Evolutionary conservation across 2,888 invertebrate genomes (phyloP).

Genomic region (Prenolepis imparis): DNA sequence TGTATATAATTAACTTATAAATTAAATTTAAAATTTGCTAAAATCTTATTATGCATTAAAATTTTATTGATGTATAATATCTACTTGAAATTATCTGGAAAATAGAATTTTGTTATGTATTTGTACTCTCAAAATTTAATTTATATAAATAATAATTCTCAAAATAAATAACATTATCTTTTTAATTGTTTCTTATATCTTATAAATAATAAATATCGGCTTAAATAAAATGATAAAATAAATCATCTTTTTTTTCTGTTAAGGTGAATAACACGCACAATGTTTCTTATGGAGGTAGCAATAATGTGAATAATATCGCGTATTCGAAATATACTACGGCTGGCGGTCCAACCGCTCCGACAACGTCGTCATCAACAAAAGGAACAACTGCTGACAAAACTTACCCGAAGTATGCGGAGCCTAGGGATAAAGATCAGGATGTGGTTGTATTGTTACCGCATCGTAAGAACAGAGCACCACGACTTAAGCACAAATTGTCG

Average conservation of each 20-base stretch:
- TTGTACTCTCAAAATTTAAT: background rate
- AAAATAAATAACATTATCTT: background rate
- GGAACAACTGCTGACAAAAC: slow-evolving; percentile 63
- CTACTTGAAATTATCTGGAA: background rate
- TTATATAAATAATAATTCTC: background rate
- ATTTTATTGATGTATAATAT: background rate
- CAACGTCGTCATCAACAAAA: slow-evolving; percentile 55
- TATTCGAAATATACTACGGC: slow-evolving; percentile 79
- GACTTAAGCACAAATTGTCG: slow-evolving; percentile 82
- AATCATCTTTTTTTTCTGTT: background rate
- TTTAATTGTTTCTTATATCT: background rate
- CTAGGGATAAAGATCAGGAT: slow-evolving; percentile 80
- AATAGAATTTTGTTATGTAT: background rate
- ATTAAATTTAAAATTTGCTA: background rate
- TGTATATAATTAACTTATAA: background rate
- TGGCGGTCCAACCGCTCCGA: slow-evolving; percentile 63
- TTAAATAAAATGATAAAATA: slow-evolving; percentile 1
- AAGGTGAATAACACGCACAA: slow-evolving; percentile 90
- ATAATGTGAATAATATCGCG: slow-evolving; percentile 88
- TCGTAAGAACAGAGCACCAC: slow-evolving; percentile 81
- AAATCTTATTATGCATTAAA: background rate
- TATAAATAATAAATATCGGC: background rate
- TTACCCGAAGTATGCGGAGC: slow-evolving; percentile 70
- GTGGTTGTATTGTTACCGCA: slow-evolving; percentile 81
- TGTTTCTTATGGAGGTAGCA: slow-evolving; percentile 89